Percentiles rank a stretch among this genome's conserved stretches.
These are phyloP conservation scores for Chiroxiphia lanceolata DNA, from an alignment of 2,797 vertebrate species.

Conservation along the genomic window DNA sequence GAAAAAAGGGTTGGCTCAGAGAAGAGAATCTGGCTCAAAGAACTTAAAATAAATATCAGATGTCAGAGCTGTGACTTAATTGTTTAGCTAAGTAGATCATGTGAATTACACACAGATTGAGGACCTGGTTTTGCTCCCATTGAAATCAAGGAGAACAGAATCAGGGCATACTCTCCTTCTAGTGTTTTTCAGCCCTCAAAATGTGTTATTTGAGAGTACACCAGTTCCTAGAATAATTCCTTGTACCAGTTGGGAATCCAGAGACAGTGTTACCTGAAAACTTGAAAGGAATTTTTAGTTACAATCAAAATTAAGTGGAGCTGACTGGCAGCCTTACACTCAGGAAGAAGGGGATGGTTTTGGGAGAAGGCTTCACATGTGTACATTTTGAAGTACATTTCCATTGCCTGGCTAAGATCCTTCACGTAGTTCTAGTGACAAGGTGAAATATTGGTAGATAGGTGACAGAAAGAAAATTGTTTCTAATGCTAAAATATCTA, in stretches of 20 bases:
- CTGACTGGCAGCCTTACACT: not conserved
- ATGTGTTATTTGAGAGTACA: not conserved
- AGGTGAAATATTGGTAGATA: not conserved
- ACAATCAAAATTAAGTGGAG: not conserved
- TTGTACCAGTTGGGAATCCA: not conserved
- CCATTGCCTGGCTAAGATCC: not conserved
- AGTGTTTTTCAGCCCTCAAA: not conserved
- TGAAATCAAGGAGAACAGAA: slow-evolving; percentile 36
- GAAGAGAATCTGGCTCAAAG: slow-evolving; percentile 53
- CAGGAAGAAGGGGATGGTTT: not conserved
- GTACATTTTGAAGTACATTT: not conserved
- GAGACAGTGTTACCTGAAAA: not conserved
- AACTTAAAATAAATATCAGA: slow-evolving; percentile 71
- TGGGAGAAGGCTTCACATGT: not conserved
- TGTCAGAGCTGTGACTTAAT: slow-evolving; percentile 69
- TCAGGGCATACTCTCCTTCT: not conserved
- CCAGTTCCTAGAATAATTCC: not conserved
- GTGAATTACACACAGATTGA: slow-evolving; percentile 64
- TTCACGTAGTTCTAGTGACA: not conserved
- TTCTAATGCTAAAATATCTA: not conserved
- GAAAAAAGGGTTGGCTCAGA: slow-evolving; percentile 37
- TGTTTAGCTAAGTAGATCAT: slow-evolving; percentile 68
- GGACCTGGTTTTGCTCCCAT: slow-evolving; percentile 31
- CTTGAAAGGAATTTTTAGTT: not conserved
- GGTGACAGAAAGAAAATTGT: not conserved